phyloP scores from a whole-genome alignment of 2,113 vertebrate species.

The Cryptotis parvus region DNA sequence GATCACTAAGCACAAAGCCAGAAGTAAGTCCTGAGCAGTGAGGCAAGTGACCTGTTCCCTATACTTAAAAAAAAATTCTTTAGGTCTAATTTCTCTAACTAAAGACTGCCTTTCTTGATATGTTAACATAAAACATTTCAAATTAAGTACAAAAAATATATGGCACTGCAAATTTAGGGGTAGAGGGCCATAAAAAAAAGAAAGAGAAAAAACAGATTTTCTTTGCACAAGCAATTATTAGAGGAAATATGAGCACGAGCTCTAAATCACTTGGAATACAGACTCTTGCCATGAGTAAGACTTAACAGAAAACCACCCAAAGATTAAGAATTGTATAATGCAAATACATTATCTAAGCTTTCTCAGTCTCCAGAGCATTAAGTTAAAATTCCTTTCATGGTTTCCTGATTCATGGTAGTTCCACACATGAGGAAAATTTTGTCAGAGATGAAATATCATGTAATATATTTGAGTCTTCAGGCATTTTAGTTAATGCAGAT shows the following conservation, averaged over 20 bases:
- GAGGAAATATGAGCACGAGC: not conserved
- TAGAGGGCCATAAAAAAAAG: not conserved
- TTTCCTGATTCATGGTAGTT: not conserved
- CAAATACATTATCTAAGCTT: not conserved
- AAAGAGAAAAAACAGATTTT: not conserved
- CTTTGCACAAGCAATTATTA: not conserved
- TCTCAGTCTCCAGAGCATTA: not conserved
- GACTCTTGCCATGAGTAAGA: not conserved
- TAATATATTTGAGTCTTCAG: constrained; percentile 8
- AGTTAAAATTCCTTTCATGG: not conserved
- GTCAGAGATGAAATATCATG: not conserved
- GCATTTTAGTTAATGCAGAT: constrained; percentile 54
- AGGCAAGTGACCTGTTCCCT: too few relatives aligned
- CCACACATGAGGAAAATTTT: not conserved
- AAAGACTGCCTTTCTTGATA: too few relatives aligned
- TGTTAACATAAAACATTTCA: not conserved
- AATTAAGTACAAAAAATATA: not conserved
- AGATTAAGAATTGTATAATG: not conserved
- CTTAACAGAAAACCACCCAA: not conserved
- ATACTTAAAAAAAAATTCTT: too few relatives aligned
- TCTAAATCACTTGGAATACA: not conserved
- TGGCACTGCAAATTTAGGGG: not conserved
- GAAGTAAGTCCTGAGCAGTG: too few relatives aligned
- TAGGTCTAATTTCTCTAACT: too few relatives aligned
- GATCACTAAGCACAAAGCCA: too few relatives aligned